Base-by-base conservation (phyloP, 2,797 vertebrate genomes). In the Perodicticus potto region DNA sequence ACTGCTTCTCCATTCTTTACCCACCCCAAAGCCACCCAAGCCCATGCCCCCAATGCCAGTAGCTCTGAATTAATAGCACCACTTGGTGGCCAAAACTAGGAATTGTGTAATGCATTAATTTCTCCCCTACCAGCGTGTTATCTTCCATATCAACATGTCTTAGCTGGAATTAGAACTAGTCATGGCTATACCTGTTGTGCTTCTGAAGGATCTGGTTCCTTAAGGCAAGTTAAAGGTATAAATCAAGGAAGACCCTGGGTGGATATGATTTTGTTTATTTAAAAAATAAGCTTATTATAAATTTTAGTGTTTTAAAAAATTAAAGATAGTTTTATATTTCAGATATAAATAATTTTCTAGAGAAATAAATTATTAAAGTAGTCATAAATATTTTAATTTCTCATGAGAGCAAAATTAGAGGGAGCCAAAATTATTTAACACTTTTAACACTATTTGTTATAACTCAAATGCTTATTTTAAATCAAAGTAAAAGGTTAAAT, bases 41-140 rank as follows among this genome's bases (percentile, higher is more conserved):
- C 57, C 72, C 55, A 81, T 32, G 80, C 37, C 86, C 85, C 91
- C 65, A 67, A 11, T 63, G 43, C 59, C 45, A 92, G 11, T 95
- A 76, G 91, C 80, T 95, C 91, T 93, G 89, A 94, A 94, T 97
- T 97, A 95, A 95, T 91, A 96, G 91, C 96, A 96, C 91, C 95
- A 97, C 95, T 97, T 97, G 94, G 93, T 96, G 93, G 93, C 76
- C 97, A 91, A 93, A 97, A 80, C 32, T 81, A 91, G 92, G 74
- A 97, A 96, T 53, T 97, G 80, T 93, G 34, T 93, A 70, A 83
- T 94, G 23, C 25, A 76, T 34, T 72, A 95, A n/a, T 89, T 85
- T 80, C 95, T 94, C 88, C 72, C 27, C 88, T 4, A 74, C 20
- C 40, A 89, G 27, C 43, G 9, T 77, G 9, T 87, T 78, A 37